Evolutionary conservation across 1,140 invertebrate genomes (phyloP), one percentile per base, ranked within the genome.

Genomic region (Araneus ventricosus): DNA sequence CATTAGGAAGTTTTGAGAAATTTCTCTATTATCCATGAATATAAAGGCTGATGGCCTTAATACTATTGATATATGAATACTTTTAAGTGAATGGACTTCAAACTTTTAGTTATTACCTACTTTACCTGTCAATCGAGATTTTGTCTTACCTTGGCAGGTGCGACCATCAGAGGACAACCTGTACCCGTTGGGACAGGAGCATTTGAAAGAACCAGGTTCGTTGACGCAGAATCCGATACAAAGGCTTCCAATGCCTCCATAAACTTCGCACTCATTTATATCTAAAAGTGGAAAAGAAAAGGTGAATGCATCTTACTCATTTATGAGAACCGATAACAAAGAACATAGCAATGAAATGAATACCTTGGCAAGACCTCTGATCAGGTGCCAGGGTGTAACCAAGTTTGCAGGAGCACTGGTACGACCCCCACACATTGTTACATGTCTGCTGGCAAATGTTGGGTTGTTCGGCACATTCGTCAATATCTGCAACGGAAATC

Each of bases 161-260:
- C 97, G 96, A 30, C 96, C 96, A 94, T 98, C 97, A 8, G 95
- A 94, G 0, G 96, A 96, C 5, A 98, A 95, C 34, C 96, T 96
- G 95, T 99, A 99, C 0, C 98, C 98, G 4, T 96, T 95, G 0
- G 98, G 98, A 96, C 99, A 99, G 20, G 96, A 95, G 95, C 99
- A 99, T 75, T 96, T 96, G 95, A 98, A 99, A 67, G 97, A 98
- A 6, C 99, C 99, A 0, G 97, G 97, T 1, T 97, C 97, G 95
- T 99, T 99, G 10, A 97, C 96, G 95, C 98, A 99, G n/a, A 96
- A 96, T 0, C 98, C 98, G 90, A 97, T 96, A 95, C 98, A 99
- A 2, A 98, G 95, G 86, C 97, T 96, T 86, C 93, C 59, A 37
- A 95, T 86, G 6, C 96, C 96, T 94, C 97, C 97, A 52, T 97